These are phyloP conservation scores for Thyatira batis DNA, from an alignment of 2,888 invertebrate species.

Conservation along the genomic window DNA sequence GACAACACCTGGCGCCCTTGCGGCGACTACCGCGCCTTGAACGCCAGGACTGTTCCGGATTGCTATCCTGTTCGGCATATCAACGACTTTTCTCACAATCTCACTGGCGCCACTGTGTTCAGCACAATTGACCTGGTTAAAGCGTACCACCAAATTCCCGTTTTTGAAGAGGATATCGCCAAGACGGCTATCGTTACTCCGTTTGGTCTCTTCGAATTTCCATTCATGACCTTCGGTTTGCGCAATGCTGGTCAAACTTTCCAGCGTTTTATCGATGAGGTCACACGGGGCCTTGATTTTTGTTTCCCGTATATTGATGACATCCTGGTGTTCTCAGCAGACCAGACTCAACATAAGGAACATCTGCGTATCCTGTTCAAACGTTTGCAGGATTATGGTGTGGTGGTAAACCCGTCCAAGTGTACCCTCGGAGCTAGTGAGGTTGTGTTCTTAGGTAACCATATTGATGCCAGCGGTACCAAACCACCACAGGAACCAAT, in stretches of 20 bases:
- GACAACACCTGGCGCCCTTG: conserved; percentile 27
- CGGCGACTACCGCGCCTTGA: conserved; percentile 41
- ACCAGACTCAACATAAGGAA: conserved; percentile 18
- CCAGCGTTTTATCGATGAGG: too few relatives aligned
- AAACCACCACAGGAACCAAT: background rate
- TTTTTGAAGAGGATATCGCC: conserved; percentile 35
- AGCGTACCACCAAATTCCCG: conserved; percentile 54
- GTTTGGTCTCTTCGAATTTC: too few relatives aligned
- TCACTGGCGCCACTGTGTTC: conserved; percentile 4
- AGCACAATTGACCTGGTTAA: conserved; percentile 10
- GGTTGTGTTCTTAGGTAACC: too few relatives aligned
- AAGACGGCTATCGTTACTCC: conserved; percentile 48
- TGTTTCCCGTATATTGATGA: conserved; percentile 46
- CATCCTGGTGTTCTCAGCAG: conserved; percentile 21
- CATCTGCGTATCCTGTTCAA: conserved; percentile 12
- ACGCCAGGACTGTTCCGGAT: conserved; percentile 30
- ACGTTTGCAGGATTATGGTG: conserved; percentile 12
- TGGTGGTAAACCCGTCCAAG: conserved; percentile 13
- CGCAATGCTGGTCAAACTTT: too few relatives aligned
- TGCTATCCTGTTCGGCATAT: conserved; percentile 27
- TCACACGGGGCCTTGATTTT: conserved; percentile 38
- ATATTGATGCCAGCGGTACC: background rate
- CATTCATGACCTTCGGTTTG: too few relatives aligned
- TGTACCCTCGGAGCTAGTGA: conserved; percentile 6
- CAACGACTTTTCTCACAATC: background rate